Evolutionary conservation across 2,888 invertebrate species (phyloP), one percentile per base, ranked within the genome.

Genomic region (Tetragonula carbonaria): DNA sequence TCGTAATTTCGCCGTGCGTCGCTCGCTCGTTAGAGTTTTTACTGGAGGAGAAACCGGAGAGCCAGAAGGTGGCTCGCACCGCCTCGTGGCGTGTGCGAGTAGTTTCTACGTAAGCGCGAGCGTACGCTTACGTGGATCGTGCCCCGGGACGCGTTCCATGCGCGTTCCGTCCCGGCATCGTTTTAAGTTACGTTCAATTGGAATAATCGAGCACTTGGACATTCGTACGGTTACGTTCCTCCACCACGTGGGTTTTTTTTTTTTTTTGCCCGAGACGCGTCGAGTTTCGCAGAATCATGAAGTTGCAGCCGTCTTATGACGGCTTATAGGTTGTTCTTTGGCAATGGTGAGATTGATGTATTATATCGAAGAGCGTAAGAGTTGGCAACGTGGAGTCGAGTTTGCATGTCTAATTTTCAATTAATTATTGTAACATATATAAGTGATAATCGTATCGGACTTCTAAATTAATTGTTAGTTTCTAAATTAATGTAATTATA

Each of bases 21-120:
- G 71, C 74, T 59, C 78, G 78, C 82, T 84, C 74, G 80, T 85
- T 84, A 80, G n/a, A 62, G 45, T 76, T 85, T 76, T 83, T 70
- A 74, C 73, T 53, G 65, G 2, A 33, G 33, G 67, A 38, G 81
- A 67, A 82, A 80, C 74, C 33, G 65, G 70, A 68, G 73, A 70
- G 8, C 45, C 8, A 70, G 63, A 74, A 62, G 59, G 51, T 63
- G 57, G 51, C 57, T 28, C 74, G 21, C 51, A 62, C 53, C 28
- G 28, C 38, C 33, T 67, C 65, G 71, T 16, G 16, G 38, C 63
- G 23, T 45, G 14, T 28, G 62, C 63, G 23, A 53, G 14, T 53
- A 28, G 67, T 82, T 80, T 50, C 80, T 62, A 62, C n/a, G 57
- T 57, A n/a, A 38, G 38, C 38, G 38, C 28, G 28, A 38, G 38